A percentile compares a stretch with the other conserved stretches of the same genome.
Conservation (phyloP, 2,888 invertebrate species). For the Caenorhabditis imperialis region DNA sequence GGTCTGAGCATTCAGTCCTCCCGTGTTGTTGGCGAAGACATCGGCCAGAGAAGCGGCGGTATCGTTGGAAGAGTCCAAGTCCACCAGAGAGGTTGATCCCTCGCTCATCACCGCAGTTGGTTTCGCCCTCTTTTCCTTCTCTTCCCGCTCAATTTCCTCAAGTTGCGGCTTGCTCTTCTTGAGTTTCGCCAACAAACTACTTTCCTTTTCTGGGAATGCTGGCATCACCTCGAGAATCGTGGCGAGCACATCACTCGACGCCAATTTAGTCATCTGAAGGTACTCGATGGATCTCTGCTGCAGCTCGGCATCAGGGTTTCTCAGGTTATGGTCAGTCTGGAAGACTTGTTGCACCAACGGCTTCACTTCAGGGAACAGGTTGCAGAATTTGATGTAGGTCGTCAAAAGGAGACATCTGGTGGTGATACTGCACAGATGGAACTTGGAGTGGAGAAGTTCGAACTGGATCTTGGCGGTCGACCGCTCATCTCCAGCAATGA, state of each 20-base stretch:
- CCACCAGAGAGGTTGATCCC: slow-evolving; percentile 55
- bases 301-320: slow-evolving; percentile 97
- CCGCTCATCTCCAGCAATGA: slow-evolving; percentile 97
- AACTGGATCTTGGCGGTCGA: slow-evolving; percentile 97
- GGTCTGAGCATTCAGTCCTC: slow-evolving; percentile 6
- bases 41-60: slow-evolving; percentile 32
- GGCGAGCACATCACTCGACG: slow-evolving; percentile 92
- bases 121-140: slow-evolving; percentile 76
- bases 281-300: slow-evolving; percentile 99
- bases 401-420: slow-evolving; percentile 95
- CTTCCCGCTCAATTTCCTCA: slow-evolving; percentile 83
- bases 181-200: slow-evolving; percentile 94
- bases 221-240: slow-evolving; percentile 95
- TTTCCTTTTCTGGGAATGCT: slow-evolving; percentile 94
- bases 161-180: slow-evolving; percentile 98
- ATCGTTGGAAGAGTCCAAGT: slow-evolving; percentile 46
- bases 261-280: slow-evolving; percentile 93
- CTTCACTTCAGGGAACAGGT: slow-evolving; percentile 98
- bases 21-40: slow-evolving; percentile 44
- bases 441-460: slow-evolving; percentile 97
- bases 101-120: slow-evolving; percentile 63
- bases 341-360: slow-evolving; percentile 89
- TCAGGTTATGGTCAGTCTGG: slow-evolving; percentile 88
- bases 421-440: slow-evolving; percentile 96
- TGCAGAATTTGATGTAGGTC: slow-evolving; percentile 98